A percentile compares a stretch with the other conserved stretches of the same genome.
These are phyloP conservation scores for Eubasilissa splendida DNA, from an alignment of 2,888 invertebrate genomes.

Conservation along the genomic window DNA sequence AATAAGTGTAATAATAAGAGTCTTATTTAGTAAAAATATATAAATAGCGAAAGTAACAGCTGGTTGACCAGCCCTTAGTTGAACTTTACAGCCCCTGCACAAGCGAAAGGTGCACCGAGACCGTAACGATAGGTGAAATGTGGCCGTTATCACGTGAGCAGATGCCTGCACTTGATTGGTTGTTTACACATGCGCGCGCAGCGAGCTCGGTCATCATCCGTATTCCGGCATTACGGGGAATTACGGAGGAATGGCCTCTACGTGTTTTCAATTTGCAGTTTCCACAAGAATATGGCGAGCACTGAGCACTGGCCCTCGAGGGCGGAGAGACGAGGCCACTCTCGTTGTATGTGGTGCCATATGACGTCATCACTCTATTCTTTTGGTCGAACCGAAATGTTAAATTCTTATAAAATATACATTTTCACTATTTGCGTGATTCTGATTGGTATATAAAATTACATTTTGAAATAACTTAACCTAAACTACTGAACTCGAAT, in stretches of 20 bases:
- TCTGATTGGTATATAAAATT: no score
- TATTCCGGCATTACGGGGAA: not conserved
- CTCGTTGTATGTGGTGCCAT: no score
- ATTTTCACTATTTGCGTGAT: no score
- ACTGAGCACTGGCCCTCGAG: not conserved
- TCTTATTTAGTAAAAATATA: no score
- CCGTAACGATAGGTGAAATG: not conserved
- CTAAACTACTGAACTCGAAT: no score
- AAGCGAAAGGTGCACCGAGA: not conserved
- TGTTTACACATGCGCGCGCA: constrained; percentile 54
- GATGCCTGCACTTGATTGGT: constrained; percentile 8
- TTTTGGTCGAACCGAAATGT: no score
- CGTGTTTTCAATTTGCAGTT: constrained; percentile 56
- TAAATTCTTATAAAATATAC: no score
- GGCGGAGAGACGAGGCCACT: constrained; percentile 6
- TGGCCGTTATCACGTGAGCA: constrained; percentile 13
- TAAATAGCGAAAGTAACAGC: no score
- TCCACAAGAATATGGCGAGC: constrained; percentile 18
- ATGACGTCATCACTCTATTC: no score
- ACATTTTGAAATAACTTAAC: no score
- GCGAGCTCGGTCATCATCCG: not conserved
- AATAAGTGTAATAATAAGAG: no score
- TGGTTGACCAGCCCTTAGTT: no score
- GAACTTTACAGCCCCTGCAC: not conserved
- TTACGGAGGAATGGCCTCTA: constrained; percentile 50